Evolutionary conservation across 37 sponge, comb jelly and placozoan genomes (phyloP).

Genomic region (Petrosia ficiformis): DNA sequence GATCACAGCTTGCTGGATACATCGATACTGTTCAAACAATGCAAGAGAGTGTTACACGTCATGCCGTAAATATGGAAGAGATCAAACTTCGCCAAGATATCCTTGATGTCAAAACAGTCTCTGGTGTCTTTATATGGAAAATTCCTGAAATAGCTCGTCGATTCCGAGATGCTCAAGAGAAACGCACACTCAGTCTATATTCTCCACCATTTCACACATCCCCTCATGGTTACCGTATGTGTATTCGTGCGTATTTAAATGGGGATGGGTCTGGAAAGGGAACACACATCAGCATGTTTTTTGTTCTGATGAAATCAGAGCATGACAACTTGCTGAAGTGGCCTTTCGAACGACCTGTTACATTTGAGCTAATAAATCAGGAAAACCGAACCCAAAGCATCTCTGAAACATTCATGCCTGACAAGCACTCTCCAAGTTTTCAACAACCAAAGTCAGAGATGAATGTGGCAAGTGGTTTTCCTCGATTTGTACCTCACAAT

Average conservation of each 20-base stretch:
- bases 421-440: constrained; percentile 44
- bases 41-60: too few relatives aligned
- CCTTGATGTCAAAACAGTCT: too few relatives aligned
- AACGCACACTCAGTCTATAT: constrained; percentile 67
- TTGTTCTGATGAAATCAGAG: constrained; percentile 79
- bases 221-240: constrained; percentile 78
- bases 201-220: constrained; percentile 83
- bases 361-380: constrained; percentile 66
- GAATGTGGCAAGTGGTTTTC: constrained; percentile 86
- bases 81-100: too few relatives aligned
- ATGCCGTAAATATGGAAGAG: too few relatives aligned
- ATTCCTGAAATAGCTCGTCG: constrained; percentile 62
- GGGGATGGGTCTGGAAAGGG: constrained; percentile 81
- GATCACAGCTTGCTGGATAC: too few relatives aligned
- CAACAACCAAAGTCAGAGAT: constrained; percentile 65
- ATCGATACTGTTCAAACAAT: too few relatives aligned
- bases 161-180: constrained; percentile 56
- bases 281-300: constrained; percentile 70
- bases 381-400: constrained; percentile 44
- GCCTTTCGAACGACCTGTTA: constrained; percentile 75
- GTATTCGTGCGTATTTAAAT: constrained; percentile 76
- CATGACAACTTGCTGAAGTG: constrained; percentile 77
- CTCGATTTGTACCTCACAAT: constrained; percentile 61
- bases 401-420: constrained; percentile 66
- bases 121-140: constrained; percentile 84